phyloP scores from a whole-genome alignment of 2,797 vertebrate genomes.

The Yasuhikotakia modesta region DNA sequence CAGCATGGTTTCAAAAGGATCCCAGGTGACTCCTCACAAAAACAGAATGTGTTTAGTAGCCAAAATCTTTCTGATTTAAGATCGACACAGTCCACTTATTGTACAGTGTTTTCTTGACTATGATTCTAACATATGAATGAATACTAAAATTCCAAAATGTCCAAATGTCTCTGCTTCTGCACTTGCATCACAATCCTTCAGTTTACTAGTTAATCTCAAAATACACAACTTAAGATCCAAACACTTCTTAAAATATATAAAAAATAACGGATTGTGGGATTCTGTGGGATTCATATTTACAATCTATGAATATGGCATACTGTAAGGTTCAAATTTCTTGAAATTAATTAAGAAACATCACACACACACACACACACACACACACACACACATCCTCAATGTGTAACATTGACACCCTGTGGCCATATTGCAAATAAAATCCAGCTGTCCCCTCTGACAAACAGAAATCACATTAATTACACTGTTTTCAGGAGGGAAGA shows the following conservation, averaged over 20 bases:
- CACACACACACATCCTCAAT: neutral
- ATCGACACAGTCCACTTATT: too few relatives aligned
- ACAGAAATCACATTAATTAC: conserved; percentile 26
- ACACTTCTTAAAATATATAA: neutral
- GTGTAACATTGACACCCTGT: conserved; percentile 47
- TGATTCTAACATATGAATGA: too few relatives aligned
- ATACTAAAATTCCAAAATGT: too few relatives aligned
- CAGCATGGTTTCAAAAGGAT: too few relatives aligned
- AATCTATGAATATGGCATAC: neutral
- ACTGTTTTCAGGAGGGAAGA: too few relatives aligned
- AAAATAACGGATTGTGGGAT: neutral
- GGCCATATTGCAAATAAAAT: conserved; percentile 39
- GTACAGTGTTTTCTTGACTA: too few relatives aligned
- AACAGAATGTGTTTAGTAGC: too few relatives aligned
- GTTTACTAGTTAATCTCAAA: neutral
- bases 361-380: neutral
- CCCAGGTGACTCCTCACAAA: too few relatives aligned
- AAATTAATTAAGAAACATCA: conserved; percentile 10
- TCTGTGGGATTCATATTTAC: neutral
- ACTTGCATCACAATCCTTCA: neutral
- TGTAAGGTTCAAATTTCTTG: neutral
- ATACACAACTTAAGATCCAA: neutral
- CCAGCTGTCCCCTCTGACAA: conserved; percentile 24
- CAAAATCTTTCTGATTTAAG: too few relatives aligned
- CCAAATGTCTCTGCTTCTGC: too few relatives aligned